Percentiles rank a stretch among this genome's conserved stretches.
Evolutionary conservation across 37 sponge, comb jelly and placozoan genomes (phyloP).

Genomic region (Theonella swinhoei): DNA sequence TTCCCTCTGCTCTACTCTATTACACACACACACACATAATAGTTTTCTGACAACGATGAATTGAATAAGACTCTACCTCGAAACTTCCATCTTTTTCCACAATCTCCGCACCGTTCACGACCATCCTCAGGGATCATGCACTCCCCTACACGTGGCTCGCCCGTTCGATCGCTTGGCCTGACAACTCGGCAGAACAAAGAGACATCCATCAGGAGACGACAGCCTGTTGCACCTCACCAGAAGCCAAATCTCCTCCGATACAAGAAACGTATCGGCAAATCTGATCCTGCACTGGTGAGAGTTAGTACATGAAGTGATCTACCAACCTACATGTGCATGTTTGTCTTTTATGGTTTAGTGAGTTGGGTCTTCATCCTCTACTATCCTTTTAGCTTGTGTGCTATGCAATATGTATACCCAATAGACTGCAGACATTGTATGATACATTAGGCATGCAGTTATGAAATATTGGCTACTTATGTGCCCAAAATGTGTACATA

Average conservation of each 20-base stretch:
- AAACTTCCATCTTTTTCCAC: slow-evolving; percentile 50
- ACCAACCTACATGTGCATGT: too few species aligned
- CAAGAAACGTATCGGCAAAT: slow-evolving; percentile 29
- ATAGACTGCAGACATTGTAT: too few species aligned
- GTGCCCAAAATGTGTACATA: too few species aligned
- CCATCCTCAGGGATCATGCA: slow-evolving; percentile 4
- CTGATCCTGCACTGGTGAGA: slow-evolving; percentile 48
- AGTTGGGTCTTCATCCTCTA: too few species aligned
- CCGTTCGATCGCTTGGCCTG: slow-evolving; percentile 25
- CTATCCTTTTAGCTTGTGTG: too few species aligned
- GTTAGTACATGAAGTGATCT: too few species aligned
- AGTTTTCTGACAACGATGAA: slow-evolving; percentile 64
- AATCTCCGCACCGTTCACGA: neutral
- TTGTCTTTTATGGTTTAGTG: too few species aligned
- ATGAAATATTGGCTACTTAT: too few species aligned
- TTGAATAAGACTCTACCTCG: slow-evolving; percentile 73
- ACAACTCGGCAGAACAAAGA: neutral
- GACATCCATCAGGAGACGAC: slow-evolving; percentile 47
- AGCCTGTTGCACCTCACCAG: slow-evolving; percentile 39
- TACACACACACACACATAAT: slow-evolving; percentile 27
- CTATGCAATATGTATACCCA: too few species aligned
- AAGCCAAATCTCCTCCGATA: slow-evolving; percentile 33
- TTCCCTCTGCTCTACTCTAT: too few species aligned
- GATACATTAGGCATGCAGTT: too few species aligned
- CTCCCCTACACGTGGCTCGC: slow-evolving; percentile 34